A percentile compares a stretch with the other conserved stretches of the same genome.
These are phyloP conservation scores for Tiliacea citrago DNA, from an alignment of 2,888 invertebrate species.

Conservation along the genomic window DNA sequence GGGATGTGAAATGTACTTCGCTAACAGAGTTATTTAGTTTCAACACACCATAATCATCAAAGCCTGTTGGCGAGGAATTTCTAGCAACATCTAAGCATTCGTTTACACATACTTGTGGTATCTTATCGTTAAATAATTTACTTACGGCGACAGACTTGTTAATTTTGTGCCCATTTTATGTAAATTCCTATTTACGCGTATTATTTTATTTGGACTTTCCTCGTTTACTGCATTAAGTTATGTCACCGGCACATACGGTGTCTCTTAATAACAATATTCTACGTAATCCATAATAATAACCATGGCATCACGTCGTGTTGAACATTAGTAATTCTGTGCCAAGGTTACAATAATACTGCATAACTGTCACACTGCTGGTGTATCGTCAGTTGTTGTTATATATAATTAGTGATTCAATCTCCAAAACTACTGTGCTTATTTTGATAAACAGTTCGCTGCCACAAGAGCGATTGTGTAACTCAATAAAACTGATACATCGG, in stretches of 20 bases:
- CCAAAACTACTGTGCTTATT: slow-evolving; percentile 14
- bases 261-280: slow-evolving; percentile 47
- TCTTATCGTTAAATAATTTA: slow-evolving; percentile 42
- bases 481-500: neutral
- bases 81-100: slow-evolving; percentile 41
- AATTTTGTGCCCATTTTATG: slow-evolving; percentile 22
- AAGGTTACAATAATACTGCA: slow-evolving; percentile 61
- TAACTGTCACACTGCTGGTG: slow-evolving; percentile 42
- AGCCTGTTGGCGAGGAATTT: slow-evolving; percentile 37
- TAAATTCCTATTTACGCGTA: slow-evolving; percentile 10
- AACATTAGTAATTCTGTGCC: slow-evolving; percentile 57
- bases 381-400: slow-evolving; percentile 26
- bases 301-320: slow-evolving; percentile 59
- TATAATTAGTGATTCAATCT: slow-evolving; percentile 17
- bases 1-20: slow-evolving; percentile 38
- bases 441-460: neutral
- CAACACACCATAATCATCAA: slow-evolving; percentile 37
- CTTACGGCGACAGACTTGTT: slow-evolving; percentile 10
- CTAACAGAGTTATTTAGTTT: slow-evolving; percentile 44
- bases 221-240: slow-evolving; percentile 42
- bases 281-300: slow-evolving; percentile 57
- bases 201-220: slow-evolving; percentile 46
- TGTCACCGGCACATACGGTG: slow-evolving; percentile 47
- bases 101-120: slow-evolving; percentile 39
- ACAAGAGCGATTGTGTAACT: neutral